phyloP scores from a whole-genome alignment of 2,797 vertebrate genomes.

The Synaphobranchus kaupii region DNA sequence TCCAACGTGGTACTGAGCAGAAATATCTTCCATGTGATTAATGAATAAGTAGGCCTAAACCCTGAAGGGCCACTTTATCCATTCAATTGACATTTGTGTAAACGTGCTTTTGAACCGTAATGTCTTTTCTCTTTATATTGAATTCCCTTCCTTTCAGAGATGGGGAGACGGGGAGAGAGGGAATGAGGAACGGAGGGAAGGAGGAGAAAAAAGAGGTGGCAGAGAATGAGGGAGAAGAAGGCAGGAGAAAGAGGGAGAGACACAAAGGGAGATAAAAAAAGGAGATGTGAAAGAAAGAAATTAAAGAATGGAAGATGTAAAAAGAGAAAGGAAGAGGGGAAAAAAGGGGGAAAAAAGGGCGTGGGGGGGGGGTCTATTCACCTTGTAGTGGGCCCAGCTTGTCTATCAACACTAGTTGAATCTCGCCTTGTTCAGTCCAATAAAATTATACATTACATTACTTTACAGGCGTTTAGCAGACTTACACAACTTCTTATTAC shows the following conservation, averaged over 20 bases:
- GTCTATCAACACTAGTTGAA: too few relatives aligned
- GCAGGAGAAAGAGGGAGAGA: neutral
- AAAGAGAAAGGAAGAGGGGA: too few relatives aligned
- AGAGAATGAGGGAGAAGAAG: neutral
- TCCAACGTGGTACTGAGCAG: neutral
- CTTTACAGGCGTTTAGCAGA: too few relatives aligned
- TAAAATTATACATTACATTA: too few relatives aligned
- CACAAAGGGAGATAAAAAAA: neutral
- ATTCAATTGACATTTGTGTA: neutral
- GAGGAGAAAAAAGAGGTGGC: neutral
- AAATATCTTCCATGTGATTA: neutral
- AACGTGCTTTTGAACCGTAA: neutral
- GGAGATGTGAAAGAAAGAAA: too few relatives aligned
- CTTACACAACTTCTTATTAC: too few relatives aligned
- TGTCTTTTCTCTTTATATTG: constrained; percentile 5
- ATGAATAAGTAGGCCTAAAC: neutral
- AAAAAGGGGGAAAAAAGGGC: neutral
- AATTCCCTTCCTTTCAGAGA: neutral
- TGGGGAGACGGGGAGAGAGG: neutral
- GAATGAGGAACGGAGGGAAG: neutral
- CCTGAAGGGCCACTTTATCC: neutral
- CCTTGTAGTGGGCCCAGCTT: too few relatives aligned
- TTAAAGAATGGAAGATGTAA: too few relatives aligned
- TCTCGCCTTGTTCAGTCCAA: too few relatives aligned
- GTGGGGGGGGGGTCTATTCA: too few relatives aligned